These are phyloP conservation scores for Xestia c-nigrum DNA, from an alignment of 2,888 invertebrate genomes.

Conservation along the genomic window DNA sequence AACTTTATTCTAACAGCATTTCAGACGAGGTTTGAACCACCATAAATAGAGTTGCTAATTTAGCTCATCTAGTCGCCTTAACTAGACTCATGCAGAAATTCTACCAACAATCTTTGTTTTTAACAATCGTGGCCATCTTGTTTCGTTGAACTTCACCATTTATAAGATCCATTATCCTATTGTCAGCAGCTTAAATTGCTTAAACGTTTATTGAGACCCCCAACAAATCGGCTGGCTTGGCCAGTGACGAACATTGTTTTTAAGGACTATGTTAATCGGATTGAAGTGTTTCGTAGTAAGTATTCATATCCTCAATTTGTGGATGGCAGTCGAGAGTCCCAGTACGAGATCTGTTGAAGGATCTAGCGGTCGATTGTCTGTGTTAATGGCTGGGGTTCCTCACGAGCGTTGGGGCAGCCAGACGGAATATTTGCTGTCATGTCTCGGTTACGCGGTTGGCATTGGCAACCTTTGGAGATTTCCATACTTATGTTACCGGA, in stretches of 20 bases:
- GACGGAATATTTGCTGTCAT: constrained; percentile 94
- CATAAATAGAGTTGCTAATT: no score
- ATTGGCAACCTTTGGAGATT: constrained; percentile 97
- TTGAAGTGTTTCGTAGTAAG: constrained; percentile 62
- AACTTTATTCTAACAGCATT: no score
- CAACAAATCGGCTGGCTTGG: constrained; percentile 26
- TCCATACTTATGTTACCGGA: constrained; percentile 96
- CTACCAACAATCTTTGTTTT: background rate
- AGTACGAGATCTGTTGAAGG: constrained; percentile 67
- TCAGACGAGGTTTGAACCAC: no score
- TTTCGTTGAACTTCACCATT: constrained; percentile 39
- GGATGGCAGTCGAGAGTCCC: constrained; percentile 53
- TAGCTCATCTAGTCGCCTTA: no score
- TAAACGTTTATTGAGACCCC: constrained; percentile 40
- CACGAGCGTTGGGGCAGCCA: constrained; percentile 94
- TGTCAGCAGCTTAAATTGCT: constrained; percentile 46
- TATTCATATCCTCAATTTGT: constrained; percentile 76
- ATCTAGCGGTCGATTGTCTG: constrained; percentile 65
- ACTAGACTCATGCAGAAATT: background rate
- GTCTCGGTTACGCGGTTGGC: constrained; percentile 96
- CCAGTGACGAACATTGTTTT: constrained; percentile 34
- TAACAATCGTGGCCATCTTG: background rate
- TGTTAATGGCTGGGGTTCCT: constrained; percentile 78
- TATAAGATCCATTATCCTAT: constrained; percentile 63
- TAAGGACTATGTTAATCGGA: constrained; percentile 41